A percentile compares a stretch with the other conserved stretches of the same genome.
Conservation (phyloP, 2,113 vertebrate species). For the Apteryx mantelli region DNA sequence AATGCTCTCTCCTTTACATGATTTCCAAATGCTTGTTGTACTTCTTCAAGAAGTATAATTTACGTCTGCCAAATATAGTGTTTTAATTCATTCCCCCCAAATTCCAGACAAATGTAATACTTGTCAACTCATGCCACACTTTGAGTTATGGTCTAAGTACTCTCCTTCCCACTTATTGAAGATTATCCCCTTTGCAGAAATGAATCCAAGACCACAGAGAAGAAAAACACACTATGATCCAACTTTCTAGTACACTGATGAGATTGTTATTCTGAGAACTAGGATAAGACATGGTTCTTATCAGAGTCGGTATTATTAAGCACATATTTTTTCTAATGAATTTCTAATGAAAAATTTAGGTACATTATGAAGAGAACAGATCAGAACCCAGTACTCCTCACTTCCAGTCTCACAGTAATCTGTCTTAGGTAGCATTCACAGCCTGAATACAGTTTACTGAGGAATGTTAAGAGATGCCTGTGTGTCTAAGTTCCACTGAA, state of each 20-base stretch:
- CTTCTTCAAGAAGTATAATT: neutral
- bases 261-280: neutral
- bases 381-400: neutral
- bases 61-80: neutral
- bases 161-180: neutral
- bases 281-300: neutral
- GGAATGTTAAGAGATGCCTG: neutral
- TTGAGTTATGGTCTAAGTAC: neutral
- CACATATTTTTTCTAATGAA: neutral
- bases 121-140: neutral
- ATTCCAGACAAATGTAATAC: neutral
- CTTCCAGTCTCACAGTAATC: neutral
- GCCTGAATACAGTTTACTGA: neutral
- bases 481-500: neutral
- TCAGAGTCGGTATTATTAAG: neutral
- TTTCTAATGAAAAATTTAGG: neutral
- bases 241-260: neutral
- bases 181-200: neutral
- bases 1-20: neutral
- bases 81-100: neutral
- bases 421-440: neutral
- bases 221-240: neutral
- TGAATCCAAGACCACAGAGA: neutral
- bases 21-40: neutral
- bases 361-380: neutral